These are phyloP conservation scores for Microcaecilia unicolor DNA, from an alignment of 2,797 vertebrate genomes.

Conservation along the genomic window DNA sequence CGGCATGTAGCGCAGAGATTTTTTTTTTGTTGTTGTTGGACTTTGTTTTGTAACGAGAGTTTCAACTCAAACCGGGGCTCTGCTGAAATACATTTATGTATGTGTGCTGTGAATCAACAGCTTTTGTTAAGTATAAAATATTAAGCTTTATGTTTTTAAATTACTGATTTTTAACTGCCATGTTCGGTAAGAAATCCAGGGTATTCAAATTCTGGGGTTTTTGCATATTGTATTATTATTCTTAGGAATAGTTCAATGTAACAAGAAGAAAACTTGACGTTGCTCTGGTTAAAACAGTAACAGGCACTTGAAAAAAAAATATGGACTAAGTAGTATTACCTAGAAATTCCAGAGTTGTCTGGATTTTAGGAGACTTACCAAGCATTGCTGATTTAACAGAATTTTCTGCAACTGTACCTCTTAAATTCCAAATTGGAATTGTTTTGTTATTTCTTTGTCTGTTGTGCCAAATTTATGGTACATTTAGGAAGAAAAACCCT, in stretches of 20 bases:
- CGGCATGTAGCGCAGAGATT: constrained; percentile 40
- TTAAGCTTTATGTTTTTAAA: constrained; percentile 68
- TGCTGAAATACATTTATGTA: constrained; percentile 21
- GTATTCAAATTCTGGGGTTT: constrained; percentile 91
- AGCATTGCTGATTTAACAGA: constrained; percentile 85
- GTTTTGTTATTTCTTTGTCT: constrained; percentile 89
- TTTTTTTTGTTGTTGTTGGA: constrained; percentile 11
- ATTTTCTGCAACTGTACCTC: constrained; percentile 88
- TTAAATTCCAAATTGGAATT: constrained; percentile 99
- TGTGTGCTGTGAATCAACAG: constrained; percentile 52
- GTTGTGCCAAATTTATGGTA: constrained; percentile 95
- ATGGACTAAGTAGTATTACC: constrained; percentile 65
- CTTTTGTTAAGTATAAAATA: constrained; percentile 46
- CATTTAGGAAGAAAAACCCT: constrained; percentile 73
- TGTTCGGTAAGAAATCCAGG: constrained; percentile 90
- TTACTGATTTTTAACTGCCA: constrained; percentile 82
- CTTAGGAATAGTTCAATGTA: constrained; percentile 98
- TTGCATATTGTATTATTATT: constrained; percentile 95
- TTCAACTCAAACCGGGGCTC: constrained; percentile 36
- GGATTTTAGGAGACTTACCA: constrained; percentile 67
- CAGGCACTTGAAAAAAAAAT: constrained; percentile 71
- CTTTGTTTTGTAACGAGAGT: constrained; percentile 32
- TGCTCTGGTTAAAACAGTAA: constrained; percentile 83
- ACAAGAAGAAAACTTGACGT: constrained; percentile 93
- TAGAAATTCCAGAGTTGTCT: constrained; percentile 76